phyloP scores from a whole-genome alignment of 2,797 vertebrate species.

The Sorex maritimensis region DNA sequence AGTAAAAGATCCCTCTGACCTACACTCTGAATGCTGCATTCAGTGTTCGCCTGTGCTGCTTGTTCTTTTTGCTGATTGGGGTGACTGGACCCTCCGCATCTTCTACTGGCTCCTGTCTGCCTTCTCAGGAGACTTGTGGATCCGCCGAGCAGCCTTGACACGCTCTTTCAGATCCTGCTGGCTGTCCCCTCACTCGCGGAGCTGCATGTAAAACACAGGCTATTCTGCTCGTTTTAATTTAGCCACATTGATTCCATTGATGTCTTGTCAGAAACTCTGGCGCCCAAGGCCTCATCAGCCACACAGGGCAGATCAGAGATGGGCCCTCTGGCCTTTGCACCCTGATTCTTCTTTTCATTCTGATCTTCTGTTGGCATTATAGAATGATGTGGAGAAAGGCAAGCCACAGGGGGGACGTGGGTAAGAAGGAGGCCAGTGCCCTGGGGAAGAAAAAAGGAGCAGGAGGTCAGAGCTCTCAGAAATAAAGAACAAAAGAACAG shows the following conservation, averaged over 20 bases:
- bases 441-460: background rate
- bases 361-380: constrained; percentile 50
- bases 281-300: constrained; percentile 19
- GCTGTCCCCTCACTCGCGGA: background rate
- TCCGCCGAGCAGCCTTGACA: background rate
- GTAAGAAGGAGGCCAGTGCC: constrained; percentile 30
- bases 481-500: constrained; percentile 64
- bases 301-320: constrained; percentile 58
- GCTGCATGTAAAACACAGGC: background rate
- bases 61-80: background rate
- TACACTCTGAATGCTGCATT: background rate
- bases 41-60: too few species aligned
- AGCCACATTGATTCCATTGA: constrained; percentile 68
- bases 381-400: constrained; percentile 22
- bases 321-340: constrained; percentile 76
- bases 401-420: background rate
- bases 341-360: constrained; percentile 72
- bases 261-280: constrained; percentile 63
- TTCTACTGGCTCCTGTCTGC: background rate
- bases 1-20: background rate
- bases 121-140: background rate
- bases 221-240: constrained; percentile 74
- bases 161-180: background rate
- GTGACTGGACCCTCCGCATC: background rate
- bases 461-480: constrained; percentile 51